Base-by-base conservation (phyloP, 2,888 invertebrate species). In the Anagyrus pseudococci region DNA sequence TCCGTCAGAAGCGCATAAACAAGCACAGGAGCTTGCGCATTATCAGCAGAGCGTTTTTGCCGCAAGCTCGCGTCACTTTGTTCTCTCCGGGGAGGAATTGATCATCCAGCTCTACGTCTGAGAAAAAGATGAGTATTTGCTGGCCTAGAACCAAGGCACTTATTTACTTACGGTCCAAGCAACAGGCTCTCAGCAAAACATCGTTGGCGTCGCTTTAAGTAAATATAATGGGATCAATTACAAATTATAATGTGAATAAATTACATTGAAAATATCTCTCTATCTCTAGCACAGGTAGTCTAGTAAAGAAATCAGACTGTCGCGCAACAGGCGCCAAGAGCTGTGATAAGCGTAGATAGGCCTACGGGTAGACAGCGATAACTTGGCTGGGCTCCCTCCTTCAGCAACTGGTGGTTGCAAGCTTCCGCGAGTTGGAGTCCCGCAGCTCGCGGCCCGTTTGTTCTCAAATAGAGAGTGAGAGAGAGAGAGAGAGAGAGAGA, bases 351-450 rank as follows among this genome's bases (percentile, higher is more conserved):
- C 79, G 78, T 78, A 77, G 70, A 66, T 78, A 77, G 70, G 65
- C 59, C 68, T 64, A 67, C 66, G 57, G 63, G 64, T 63, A 61
- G 63, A 25, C 60, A 7, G 15, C 33, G 10, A 8, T 37, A 37
- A 15, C 33, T 37, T 15, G 8, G 4, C 4, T 37, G 13, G 33
- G 33, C 33, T 37, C 15, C 15, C n/a, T 15, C 8, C 33, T 37
- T 2, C 8, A 37, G 82, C 82, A 82, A 82, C 81, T 82, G 82
- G 82, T 82, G 82, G 82, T 80, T 80, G 81, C 79, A 78, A 75
- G 71, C 68, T 75, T 70, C 73, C 72, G 74, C 71, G 72, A 70
- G 69, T 70, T 71, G 76, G 74, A 17, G 75, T 74, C 77, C 76
- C 77, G 76, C 77, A 77, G 71, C 75, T 72, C 72, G 72, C 71